Base-by-base conservation (phyloP, 2,888 invertebrate genomes). In the Tridacna crocea region DNA sequence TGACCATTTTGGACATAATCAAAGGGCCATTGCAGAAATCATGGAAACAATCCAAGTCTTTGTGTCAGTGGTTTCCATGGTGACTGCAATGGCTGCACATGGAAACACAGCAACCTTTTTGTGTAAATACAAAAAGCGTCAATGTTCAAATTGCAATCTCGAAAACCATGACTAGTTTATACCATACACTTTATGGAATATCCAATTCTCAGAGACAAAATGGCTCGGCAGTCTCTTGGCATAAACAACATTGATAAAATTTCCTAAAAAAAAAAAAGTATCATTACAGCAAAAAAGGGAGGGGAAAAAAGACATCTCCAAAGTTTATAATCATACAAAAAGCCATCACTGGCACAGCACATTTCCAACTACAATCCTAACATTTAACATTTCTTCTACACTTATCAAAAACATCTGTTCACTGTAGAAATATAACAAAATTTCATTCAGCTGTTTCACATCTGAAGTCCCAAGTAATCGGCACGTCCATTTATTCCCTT, bases 131-230 rank as follows among this genome's bases (percentile, higher is more conserved):
- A 72, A 72, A 51, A 70, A 70, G 70, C 70, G 70, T 75, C 76
- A 75, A 77, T 78, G 83, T 75, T 83, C 63, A 65, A 76, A 65
- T 76, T 68, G 58, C 83, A 80, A 79, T 81, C 75, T 80, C 76
- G 68, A 81, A 73, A 79, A 66, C 70, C 65, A 74, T 84, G 84
- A 84, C 84, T 84, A 84, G 84, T 79, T 75, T 75, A 17, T 75
- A 78, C 75, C 80, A 75, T 61, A 72, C 27, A 27, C 13, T 55
- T 26, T 75, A 79, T 75, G 73, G 74, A 78, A 63, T 61, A 78
- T 72, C 77, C 58, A 72, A 48, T 17, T 46, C 19, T 51, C 76
- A 48, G 66, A 66, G 68, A 76, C 66, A 19, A 70, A 36, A 70
- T 70, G 47, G 70, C 24, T 70, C 51, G 70, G 51, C 51, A 51